These are phyloP conservation scores for Drosophila sucinea DNA, from an alignment of 1,140 invertebrate species.

Conservation along the genomic window DNA sequence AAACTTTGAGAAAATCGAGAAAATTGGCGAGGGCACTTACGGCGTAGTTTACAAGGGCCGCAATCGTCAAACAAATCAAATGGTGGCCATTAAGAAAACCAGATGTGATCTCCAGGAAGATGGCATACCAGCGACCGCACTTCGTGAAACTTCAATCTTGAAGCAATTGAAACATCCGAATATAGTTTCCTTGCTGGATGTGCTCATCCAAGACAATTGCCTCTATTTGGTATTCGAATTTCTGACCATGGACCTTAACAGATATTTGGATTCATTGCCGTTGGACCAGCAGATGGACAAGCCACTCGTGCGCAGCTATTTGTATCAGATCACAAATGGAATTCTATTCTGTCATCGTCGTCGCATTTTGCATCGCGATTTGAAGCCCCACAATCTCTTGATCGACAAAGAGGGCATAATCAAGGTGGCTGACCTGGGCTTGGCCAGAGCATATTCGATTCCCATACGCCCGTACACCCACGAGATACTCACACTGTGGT, in stretches of 20 bases:
- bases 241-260: constrained; percentile 98
- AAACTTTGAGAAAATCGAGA: neutral
- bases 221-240: constrained; percentile 91
- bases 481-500: constrained; percentile 99
- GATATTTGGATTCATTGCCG: constrained; percentile 96
- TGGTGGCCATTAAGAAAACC: neutral
- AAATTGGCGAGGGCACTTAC: neutral
- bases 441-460: constrained; percentile 96
- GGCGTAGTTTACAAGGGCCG: neutral
- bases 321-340: constrained; percentile 94
- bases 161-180: constrained; percentile 96
- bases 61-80: neutral
- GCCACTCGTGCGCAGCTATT: constrained; percentile 85
- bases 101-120: neutral
- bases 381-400: constrained; percentile 99
- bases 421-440: constrained; percentile 98
- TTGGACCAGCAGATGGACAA: constrained; percentile 88
- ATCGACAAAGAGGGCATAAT: constrained; percentile 96
- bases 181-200: constrained; percentile 95
- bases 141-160: constrained; percentile 93
- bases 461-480: constrained; percentile 98
- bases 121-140: neutral
- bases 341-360: constrained; percentile 98
- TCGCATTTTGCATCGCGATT: constrained; percentile 96
- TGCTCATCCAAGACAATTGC: constrained; percentile 93